These are phyloP conservation scores for Mythimna lalbum DNA, from an alignment of 2,888 invertebrate genomes.

Conservation along the genomic window DNA sequence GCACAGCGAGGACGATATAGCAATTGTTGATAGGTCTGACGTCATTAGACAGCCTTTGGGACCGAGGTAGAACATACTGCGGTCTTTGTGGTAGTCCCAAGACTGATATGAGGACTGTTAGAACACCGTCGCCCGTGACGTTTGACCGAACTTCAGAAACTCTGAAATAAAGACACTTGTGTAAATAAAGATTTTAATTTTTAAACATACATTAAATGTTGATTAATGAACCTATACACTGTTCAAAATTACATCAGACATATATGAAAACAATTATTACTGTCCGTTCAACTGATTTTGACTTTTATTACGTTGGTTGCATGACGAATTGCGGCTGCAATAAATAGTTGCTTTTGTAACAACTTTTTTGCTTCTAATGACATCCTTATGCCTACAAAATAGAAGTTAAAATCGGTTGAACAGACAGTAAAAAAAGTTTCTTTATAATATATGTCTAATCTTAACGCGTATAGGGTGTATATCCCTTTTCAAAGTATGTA, in stretches of 20 bases:
- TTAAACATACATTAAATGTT: not conserved
- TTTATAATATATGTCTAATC: too few species aligned
- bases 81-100: conserved; percentile 79
- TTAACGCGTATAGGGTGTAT: not conserved
- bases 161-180: conserved; percentile 74
- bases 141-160: conserved; percentile 87
- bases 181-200: not conserved
- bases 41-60: conserved; percentile 80
- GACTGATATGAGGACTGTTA: conserved; percentile 85
- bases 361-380: too few species aligned
- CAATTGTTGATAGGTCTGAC: conserved; percentile 86
- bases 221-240: not conserved
- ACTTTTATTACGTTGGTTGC: too few species aligned
- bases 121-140: conserved; percentile 84
- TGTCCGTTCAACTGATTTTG: too few species aligned
- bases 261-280: too few species aligned
- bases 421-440: too few species aligned
- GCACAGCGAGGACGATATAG: conserved; percentile 91
- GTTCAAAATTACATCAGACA: too few species aligned
- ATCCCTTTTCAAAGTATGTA: not conserved
- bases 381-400: too few species aligned
- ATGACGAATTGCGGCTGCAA: too few species aligned
- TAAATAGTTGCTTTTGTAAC: too few species aligned
- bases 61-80: conserved; percentile 76
- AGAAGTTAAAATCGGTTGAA: too few species aligned